Conservation (phyloP, 2,888 invertebrate genomes). For the Thumatha senex region DNA sequence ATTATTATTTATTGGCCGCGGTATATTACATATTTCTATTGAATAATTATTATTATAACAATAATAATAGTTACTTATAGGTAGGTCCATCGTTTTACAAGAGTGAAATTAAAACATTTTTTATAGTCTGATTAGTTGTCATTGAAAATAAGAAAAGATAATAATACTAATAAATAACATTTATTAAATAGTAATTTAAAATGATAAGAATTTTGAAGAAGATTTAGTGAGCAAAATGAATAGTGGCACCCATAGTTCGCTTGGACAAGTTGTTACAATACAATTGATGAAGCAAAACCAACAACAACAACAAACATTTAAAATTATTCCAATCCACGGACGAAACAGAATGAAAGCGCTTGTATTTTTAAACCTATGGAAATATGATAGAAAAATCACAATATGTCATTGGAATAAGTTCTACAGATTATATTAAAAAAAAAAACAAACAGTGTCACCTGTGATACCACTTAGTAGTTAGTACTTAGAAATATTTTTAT, state of each 20-base stretch:
- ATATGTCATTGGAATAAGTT: constrained; percentile 77
- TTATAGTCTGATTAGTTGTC: constrained; percentile 31
- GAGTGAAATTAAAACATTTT: constrained; percentile 36
- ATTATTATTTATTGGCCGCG: constrained; percentile 80
- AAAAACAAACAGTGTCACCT: constrained; percentile 66
- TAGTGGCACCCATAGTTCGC: constrained; percentile 47
- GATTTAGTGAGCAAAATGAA: constrained; percentile 61
- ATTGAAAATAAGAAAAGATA: constrained; percentile 37
- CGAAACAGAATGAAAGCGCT: constrained; percentile 61
- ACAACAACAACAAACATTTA: constrained; percentile 54
- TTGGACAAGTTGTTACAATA: constrained; percentile 48
- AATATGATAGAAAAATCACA: constrained; percentile 77
- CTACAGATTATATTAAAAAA: constrained; percentile 47
- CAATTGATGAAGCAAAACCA: constrained; percentile 61
- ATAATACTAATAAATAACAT: constrained; percentile 42
- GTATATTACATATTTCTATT: constrained; percentile 70
- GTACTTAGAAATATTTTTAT: constrained; percentile 80
- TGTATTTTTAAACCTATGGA: constrained; percentile 67
- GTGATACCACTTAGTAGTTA: constrained; percentile 77
- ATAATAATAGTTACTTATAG: constrained; percentile 52
- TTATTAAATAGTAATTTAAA: constrained; percentile 40
- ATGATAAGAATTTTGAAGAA: constrained; percentile 39
- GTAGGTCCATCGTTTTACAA: constrained; percentile 54
- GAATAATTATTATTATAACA: constrained; percentile 55
- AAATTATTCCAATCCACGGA: constrained; percentile 57